Percentiles rank a stretch among this genome's conserved stretches.
phyloP scores from a whole-genome alignment of 2,113 vertebrate genomes.

The Proterorhinus semilunaris region DNA sequence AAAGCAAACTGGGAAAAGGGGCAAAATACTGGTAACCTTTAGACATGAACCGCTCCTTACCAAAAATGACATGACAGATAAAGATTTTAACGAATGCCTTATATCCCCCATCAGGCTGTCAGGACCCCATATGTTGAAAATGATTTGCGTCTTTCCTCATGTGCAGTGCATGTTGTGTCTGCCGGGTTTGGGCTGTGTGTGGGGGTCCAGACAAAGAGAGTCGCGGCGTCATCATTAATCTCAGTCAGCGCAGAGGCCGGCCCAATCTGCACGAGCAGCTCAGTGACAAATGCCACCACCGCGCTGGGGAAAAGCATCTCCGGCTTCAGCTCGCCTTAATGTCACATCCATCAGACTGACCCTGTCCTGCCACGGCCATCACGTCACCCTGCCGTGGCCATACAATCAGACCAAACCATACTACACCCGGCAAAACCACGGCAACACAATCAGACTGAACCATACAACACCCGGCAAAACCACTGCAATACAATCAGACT shows the following conservation, averaged over 20 bases:
- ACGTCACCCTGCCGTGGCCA: neutral
- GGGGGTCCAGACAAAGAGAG: conserved; percentile 10
- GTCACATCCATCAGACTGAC: conserved; percentile 73
- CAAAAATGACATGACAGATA: neutral
- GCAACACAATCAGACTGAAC: neutral
- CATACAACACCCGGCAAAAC: neutral
- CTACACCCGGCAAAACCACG: neutral
- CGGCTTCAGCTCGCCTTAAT: conserved; percentile 74
- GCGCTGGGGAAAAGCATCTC: conserved; percentile 65
- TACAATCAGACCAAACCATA: neutral
- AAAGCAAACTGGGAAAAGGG: conserved; percentile 4
- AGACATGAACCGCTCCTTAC: neutral
- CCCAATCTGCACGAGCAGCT: conserved; percentile 70
- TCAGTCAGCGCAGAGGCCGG: conserved; percentile 64
- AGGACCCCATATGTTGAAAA: conserved; percentile 1
- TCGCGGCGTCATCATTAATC: conserved; percentile 72
- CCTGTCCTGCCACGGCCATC: conserved; percentile 51
- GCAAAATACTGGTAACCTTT: neutral
- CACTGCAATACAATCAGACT: neutral
- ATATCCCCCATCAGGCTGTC: neutral
- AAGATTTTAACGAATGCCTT: conserved; percentile 2
- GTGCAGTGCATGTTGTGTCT: conserved; percentile 20
- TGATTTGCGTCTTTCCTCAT: conserved; percentile 3
- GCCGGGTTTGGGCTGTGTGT: neutral
- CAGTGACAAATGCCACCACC: conserved; percentile 76